Percentiles rank a stretch among this genome's conserved stretches.
phyloP scores from a whole-genome alignment of 2,888 invertebrate genomes.

The Galeopsomyia nigrocyanea region DNA sequence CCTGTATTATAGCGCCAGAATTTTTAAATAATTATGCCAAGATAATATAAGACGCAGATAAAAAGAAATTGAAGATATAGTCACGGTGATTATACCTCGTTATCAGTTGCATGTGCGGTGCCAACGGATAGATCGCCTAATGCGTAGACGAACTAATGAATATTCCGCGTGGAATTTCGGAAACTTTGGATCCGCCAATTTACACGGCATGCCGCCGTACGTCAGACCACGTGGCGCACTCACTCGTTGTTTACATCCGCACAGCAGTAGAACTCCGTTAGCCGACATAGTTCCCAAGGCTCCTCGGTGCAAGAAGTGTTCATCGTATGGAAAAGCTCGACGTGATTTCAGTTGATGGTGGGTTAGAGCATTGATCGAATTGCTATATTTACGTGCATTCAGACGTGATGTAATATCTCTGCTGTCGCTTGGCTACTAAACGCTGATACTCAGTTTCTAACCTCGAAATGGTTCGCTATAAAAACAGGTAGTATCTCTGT shows the following conservation, averaged over 20 bases:
- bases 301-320: too few species aligned
- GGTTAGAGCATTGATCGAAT: conserved; percentile 7
- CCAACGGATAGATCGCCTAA: too few species aligned
- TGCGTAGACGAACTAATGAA: too few species aligned
- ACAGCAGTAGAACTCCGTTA: background rate
- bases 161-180: conserved; percentile 5
- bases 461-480: conserved; percentile 75
- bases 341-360: too few species aligned
- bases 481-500: conserved; percentile 72
- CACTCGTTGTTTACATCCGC: conserved; percentile 3
- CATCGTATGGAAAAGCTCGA: too few species aligned
- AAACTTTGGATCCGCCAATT: background rate
- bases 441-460: conserved; percentile 20
- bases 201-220: background rate
- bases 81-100: too few species aligned
- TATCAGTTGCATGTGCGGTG: too few species aligned
- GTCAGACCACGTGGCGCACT: conserved; percentile 20
- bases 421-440: conserved; percentile 8
- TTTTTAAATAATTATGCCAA: too few species aligned
- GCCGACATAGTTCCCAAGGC: too few species aligned
- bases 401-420: conserved; percentile 10
- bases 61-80: too few species aligned
- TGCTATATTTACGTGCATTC: background rate
- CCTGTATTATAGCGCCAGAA: too few species aligned
- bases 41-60: too few species aligned